Evolutionary conservation across 2,888 invertebrate species (phyloP).

Genomic region (Macrophya annulata): DNA sequence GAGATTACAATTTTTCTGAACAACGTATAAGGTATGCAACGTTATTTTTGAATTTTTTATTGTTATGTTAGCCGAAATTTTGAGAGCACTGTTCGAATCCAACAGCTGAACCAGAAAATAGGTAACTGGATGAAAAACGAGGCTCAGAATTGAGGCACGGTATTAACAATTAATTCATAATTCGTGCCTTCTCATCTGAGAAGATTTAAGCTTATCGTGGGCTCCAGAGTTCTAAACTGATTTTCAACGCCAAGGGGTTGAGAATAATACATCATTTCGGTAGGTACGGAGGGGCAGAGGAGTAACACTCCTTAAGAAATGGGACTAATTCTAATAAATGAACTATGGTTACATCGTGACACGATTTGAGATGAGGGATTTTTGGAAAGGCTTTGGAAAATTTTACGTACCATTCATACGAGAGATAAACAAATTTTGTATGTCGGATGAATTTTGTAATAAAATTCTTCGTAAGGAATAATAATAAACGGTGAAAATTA

Average conservation of each 20-base stretch:
- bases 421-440: not conserved
- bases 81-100: not conserved
- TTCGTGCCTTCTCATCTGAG: not conserved
- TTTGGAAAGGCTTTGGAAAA: not conserved
- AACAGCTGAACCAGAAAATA: not conserved
- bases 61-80: not conserved
- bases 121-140: not conserved
- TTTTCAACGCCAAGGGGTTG: constrained; percentile 18
- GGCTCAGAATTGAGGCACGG: not conserved
- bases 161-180: constrained; percentile 12
- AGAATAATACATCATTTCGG: constrained; percentile 34
- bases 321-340: constrained; percentile 22
- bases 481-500: too few relatives aligned
- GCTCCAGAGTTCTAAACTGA: not conserved
- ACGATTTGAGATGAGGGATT: not conserved
- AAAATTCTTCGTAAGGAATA: not conserved
- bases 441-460: not conserved
- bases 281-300: not conserved
- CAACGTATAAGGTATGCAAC: too few relatives aligned
- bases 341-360: not conserved
- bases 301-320: not conserved
- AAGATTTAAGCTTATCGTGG: not conserved
- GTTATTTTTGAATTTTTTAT: too few relatives aligned
- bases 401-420: not conserved
- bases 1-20: not conserved